A percentile compares a stretch with the other conserved stretches of the same genome.
Evolutionary conservation across 2,797 vertebrate species (phyloP).

Genomic region (Peromyscus nudipes): DNA sequence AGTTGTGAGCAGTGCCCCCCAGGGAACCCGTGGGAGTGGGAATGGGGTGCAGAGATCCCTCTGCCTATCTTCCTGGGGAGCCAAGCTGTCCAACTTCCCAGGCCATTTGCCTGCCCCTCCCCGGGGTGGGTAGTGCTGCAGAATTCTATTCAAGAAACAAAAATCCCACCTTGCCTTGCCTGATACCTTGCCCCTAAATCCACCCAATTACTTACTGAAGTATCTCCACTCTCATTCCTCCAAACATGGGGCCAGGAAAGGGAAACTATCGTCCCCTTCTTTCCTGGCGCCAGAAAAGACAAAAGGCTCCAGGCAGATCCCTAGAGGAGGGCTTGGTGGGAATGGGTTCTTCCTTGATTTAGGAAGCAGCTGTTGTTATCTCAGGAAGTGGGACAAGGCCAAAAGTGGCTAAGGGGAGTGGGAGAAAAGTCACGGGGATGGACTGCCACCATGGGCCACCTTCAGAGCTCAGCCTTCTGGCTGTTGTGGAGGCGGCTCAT

Average conservation of each 20-base stretch:
- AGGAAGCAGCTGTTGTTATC: conserved; percentile 75
- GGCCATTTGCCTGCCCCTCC: not conserved
- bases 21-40: no score
- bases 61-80: not conserved
- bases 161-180: not conserved
- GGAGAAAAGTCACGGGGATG: not conserved
- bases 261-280: not conserved
- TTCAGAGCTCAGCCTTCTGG: not conserved
- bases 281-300: conserved; percentile 80
- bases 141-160: not conserved
- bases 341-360: not conserved
- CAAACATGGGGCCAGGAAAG: conserved; percentile 15
- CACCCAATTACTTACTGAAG: not conserved
- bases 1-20: not conserved
- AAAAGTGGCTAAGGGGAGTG: not conserved
- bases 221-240: not conserved
- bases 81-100: not conserved
- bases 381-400: conserved; percentile 67
- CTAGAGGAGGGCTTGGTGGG: not conserved
- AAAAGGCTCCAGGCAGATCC: conserved; percentile 51
- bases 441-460: not conserved
- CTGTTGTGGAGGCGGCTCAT: not conserved
- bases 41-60: not conserved
- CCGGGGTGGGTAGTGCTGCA: no score
- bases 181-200: accelerated